Percentiles rank a stretch among this genome's conserved stretches.
Evolutionary conservation across 2,888 invertebrate genomes (phyloP).

Genomic region (Cremastinae sp.): DNA sequence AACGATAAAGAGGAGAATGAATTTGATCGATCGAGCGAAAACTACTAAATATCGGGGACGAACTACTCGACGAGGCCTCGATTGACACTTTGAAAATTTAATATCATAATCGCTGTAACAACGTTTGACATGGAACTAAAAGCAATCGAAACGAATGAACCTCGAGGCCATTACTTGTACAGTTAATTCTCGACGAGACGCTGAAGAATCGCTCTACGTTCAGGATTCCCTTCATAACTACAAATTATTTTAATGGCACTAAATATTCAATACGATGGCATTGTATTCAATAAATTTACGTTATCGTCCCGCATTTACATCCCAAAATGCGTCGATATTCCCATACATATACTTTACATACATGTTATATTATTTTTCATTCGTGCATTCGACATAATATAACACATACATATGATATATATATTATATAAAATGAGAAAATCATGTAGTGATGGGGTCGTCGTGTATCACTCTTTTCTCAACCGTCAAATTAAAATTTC

Average conservation of each 20-base stretch:
- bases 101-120: no score
- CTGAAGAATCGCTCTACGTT: no score
- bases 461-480: no score
- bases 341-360: conserved; percentile 37
- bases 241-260: conserved; percentile 76
- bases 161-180: no score
- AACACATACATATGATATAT: conserved; percentile 55
- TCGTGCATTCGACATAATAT: conserved; percentile 65
- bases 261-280: conserved; percentile 78
- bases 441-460: not conserved
- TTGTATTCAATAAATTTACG: conserved; percentile 78
- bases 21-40: no score
- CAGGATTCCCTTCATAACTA: conserved; percentile 64
- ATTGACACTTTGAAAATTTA: no score
- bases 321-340: conserved; percentile 29
- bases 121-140: no score
- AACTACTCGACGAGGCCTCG: no score
- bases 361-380: conserved; percentile 18
- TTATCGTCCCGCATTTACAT: conserved; percentile 68
- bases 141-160: no score
- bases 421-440: conserved; percentile 29
- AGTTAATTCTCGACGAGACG: no score
- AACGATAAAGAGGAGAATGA: no score
- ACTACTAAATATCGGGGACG: not conserved
- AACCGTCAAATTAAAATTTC: no score